Evolutionary conservation across 2,113 vertebrate genomes (phyloP), one percentile per base, ranked within the genome.

Genomic region (Atractosteus spatula): DNA sequence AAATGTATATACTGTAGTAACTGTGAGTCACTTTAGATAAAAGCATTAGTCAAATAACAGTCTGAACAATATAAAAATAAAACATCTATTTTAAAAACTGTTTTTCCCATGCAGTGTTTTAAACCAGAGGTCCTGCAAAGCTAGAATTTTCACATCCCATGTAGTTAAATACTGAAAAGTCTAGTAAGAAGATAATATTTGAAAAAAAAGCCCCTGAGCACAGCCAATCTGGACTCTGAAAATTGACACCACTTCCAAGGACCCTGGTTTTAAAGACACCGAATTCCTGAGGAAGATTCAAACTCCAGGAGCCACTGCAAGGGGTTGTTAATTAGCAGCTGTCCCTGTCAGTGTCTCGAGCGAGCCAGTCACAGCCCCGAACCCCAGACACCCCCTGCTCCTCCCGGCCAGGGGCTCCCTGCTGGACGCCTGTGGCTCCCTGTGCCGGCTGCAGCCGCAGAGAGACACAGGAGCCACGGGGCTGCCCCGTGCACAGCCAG

Each of bases 401-500:
- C 8, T 41, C 73, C 67, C 43, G 44, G 70, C 47, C 71, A 71
- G 62, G 59, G 78, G 68, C 62, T 74, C 68, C 51, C 76, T 68
- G 63, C 12, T 11, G 57, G 66, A 72, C 41, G 55, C 17, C 63
- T 0, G 2, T 61, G 41, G 41, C 3, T 8, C 42, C 45, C 29
- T 47, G 57, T 57, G 29, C 68, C 73, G 74, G 68, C 62, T 47
- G 68, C 77, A 70, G 55, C 16, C 70, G 6, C 0, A 17, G n/a
- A 71, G 67, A 78, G 29, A 75, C 71, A 64, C 29, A 82, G 77
- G 74, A 17, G 74, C n/a, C 29, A 71, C 57, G 76, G 72, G 64
- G 71, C 75, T 42, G 62, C 71, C 71, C 5, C 2, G 51, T 55
- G 4, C 10, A 74, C 74, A 77, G 71, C 56, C 80, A 74, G 82